These are phyloP conservation scores for Syritta pipiens DNA, from an alignment of 2,888 invertebrate species.

Conservation along the genomic window DNA sequence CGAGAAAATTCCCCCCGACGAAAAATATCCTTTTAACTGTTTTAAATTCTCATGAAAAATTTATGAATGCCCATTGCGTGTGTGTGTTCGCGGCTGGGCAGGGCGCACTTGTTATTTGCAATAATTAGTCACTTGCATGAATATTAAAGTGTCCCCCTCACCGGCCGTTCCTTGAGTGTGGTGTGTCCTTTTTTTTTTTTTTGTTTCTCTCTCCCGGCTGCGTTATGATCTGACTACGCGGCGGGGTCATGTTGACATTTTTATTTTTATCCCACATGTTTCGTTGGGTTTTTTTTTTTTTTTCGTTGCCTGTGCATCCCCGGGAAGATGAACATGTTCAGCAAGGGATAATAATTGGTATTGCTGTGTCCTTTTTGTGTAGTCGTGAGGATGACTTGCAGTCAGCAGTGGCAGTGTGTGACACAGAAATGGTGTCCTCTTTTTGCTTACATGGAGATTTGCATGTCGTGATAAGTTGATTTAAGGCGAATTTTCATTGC, in stretches of 20 bases:
- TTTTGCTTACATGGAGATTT: constrained; percentile 12
- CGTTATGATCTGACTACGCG: constrained; percentile 32
- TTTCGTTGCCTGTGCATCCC: not conserved
- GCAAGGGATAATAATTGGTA: constrained; percentile 62
- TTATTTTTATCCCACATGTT: constrained; percentile 63
- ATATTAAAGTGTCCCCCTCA: constrained; percentile 46
- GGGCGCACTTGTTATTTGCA: constrained; percentile 37
- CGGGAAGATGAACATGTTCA: constrained; percentile 52
- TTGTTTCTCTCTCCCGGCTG: not conserved
- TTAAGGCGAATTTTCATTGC: constrained; percentile 50
- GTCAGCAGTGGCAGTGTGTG: not conserved
- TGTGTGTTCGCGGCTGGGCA: no score
- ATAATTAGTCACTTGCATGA: constrained; percentile 61
- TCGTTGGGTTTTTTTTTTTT: constrained; percentile 14
- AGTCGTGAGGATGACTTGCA: constrained; percentile 32
- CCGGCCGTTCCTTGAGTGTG: constrained; percentile 6
- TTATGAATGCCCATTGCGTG: constrained; percentile 45
- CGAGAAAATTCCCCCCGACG: constrained; percentile 6
- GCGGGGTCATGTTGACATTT: constrained; percentile 61
- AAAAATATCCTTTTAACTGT: constrained; percentile 24
- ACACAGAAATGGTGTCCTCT: constrained; percentile 9
- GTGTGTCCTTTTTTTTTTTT: not conserved
- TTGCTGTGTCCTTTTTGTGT: constrained; percentile 24
- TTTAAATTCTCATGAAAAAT: constrained; percentile 52
- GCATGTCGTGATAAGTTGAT: constrained; percentile 39